These are phyloP conservation scores for Dipus sagitta DNA, from an alignment of 2,797 vertebrate genomes.

Conservation along the genomic window DNA sequence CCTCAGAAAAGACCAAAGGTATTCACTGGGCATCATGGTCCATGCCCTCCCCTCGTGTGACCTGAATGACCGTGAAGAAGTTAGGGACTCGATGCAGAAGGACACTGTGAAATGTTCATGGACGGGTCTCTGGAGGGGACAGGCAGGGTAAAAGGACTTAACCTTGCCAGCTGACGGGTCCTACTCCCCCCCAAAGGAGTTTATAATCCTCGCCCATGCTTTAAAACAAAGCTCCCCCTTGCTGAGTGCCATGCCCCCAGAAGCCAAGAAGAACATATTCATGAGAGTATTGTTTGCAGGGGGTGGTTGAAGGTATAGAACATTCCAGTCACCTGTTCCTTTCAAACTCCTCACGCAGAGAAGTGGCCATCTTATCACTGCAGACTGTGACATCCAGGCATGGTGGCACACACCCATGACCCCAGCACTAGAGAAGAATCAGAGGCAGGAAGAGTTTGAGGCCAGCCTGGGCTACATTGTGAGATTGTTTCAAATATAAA, in stretches of 20 bases:
- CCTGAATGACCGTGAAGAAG: accelerated
- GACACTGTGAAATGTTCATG: background rate
- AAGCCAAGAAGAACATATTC: background rate
- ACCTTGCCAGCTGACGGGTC: background rate
- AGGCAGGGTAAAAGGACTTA: background rate
- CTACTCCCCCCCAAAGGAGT: background rate
- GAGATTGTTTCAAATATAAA: background rate
- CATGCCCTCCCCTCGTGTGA: background rate
- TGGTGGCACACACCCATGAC: too few species aligned
- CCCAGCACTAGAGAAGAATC: background rate
- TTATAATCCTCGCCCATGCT: background rate
- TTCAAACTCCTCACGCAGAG: background rate
- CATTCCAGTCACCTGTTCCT: background rate
- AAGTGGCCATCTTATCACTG: background rate
- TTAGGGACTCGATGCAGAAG: background rate
- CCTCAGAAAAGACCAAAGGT: background rate
- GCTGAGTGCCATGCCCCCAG: background rate
- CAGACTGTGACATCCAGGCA: background rate
- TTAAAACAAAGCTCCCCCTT: constrained; percentile 4
- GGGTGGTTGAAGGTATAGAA: background rate
- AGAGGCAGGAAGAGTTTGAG: background rate
- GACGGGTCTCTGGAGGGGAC: background rate
- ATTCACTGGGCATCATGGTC: too few species aligned
- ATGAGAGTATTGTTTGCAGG: background rate
- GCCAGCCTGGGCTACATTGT: background rate